Evolutionary conservation across 2,113 vertebrate genomes (phyloP).

Genomic region (Serinus canaria): DNA sequence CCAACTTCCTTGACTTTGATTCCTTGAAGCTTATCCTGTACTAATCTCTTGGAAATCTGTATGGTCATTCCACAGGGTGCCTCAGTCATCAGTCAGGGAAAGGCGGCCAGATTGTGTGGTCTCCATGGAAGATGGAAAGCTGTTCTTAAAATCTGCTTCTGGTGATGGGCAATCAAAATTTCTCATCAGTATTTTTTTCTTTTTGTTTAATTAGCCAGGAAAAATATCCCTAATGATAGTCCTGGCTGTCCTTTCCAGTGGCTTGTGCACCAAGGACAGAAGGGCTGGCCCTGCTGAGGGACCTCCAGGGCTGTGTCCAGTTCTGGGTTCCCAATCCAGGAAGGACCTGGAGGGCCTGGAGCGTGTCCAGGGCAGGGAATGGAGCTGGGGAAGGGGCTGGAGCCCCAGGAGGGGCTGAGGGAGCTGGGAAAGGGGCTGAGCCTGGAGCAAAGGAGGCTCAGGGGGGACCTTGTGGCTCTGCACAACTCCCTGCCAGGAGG

Average conservation of each 20-base stretch:
- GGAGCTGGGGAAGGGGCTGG: not conserved
- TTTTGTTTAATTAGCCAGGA: not conserved
- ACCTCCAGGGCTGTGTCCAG: not conserved
- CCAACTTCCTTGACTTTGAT: not conserved
- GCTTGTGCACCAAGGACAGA: not conserved
- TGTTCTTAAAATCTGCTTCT: not conserved
- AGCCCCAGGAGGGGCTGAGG: not conserved
- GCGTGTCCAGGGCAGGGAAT: not conserved
- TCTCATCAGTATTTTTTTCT: not conserved
- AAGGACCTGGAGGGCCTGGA: not conserved
- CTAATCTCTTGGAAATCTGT: not conserved
- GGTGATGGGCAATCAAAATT: not conserved
- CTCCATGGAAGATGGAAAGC: not conserved
- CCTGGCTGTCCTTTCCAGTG: not conserved
- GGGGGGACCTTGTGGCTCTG: not conserved
- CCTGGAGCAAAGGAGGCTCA: not conserved
- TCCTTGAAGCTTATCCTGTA: not conserved
- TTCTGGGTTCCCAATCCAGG: not conserved
- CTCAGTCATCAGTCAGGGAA: not conserved
- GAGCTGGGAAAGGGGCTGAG: not conserved
- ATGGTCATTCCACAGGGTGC: not conserved
- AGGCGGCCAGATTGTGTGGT: not conserved
- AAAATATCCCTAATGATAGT: not conserved
- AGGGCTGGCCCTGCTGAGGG: not conserved
- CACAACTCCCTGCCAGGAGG: not conserved